phyloP scores from a whole-genome alignment of 2,888 invertebrate genomes.

The Ophraella communa region DNA sequence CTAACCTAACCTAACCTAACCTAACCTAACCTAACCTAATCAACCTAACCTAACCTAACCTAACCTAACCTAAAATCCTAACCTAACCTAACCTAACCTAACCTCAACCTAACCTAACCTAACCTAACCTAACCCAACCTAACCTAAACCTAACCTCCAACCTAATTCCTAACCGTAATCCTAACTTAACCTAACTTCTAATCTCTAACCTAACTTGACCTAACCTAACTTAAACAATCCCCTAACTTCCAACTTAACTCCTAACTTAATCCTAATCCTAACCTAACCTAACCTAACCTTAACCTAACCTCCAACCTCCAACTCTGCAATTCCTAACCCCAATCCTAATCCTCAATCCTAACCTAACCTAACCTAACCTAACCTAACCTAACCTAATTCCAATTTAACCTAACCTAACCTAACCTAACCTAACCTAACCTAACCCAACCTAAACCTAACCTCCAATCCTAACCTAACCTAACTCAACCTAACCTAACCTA shows the following conservation, averaged over 20 bases:
- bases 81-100: conserved; percentile 16
- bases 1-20: conserved; percentile 2
- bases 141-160: too few species aligned
- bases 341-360: conserved; percentile 4
- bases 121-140: conserved; percentile 16
- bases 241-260: too few species aligned
- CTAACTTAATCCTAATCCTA: too few species aligned
- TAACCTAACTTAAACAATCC: too few species aligned
- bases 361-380: conserved; percentile 10
- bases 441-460: not conserved
- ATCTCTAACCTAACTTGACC: too few species aligned
- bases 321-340: conserved; percentile 9
- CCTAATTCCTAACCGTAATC: too few species aligned
- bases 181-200: conserved; percentile 13
- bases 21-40: conserved; percentile 4
- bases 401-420: conserved; percentile 2
- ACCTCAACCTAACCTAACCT: too few species aligned
- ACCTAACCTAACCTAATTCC: too few species aligned
- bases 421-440: conserved; percentile 4
- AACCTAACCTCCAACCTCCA: too few species aligned
- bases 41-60: too few species aligned
- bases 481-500: conserved; percentile 10
- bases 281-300: too few species aligned
- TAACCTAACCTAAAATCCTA: conserved; percentile 10
- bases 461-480: conserved; percentile 14